Percentiles rank a stretch among this genome's conserved stretches.
phyloP scores from a whole-genome alignment of 2,113 vertebrate genomes.

The Seriola dumerili region DNA sequence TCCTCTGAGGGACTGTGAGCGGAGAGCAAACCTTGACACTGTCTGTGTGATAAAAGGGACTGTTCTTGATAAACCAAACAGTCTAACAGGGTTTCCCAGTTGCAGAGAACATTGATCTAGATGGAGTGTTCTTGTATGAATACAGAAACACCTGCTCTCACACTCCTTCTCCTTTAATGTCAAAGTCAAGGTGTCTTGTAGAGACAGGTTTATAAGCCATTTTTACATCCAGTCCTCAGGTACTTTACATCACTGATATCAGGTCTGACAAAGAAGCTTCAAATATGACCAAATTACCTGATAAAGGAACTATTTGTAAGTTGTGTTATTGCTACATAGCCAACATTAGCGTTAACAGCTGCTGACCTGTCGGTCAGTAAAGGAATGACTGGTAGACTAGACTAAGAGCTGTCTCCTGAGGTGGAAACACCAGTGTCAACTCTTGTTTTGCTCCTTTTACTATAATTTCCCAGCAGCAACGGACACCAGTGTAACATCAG shows the following conservation, averaged over 20 bases:
- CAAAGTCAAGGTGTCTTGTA: not conserved
- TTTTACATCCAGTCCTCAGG: not conserved
- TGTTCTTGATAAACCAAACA: conserved; percentile 30
- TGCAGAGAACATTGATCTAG: conserved; percentile 16
- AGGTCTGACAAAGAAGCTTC: not conserved
- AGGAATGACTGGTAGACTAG: no score
- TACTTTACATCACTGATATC: conserved; percentile 2
- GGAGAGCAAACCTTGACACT: not conserved
- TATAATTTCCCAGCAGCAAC: no score
- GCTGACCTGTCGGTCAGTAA: no score
- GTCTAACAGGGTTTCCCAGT: conserved; percentile 4
- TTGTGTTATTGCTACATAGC: no score
- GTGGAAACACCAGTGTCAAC: no score
- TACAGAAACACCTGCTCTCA: not conserved
- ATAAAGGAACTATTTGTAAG: no score
- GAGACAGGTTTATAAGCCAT: not conserved
- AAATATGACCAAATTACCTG: no score
- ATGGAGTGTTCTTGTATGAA: conserved; percentile 31
- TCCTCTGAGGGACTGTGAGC: conserved; percentile 11
- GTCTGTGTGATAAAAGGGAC: conserved; percentile 18
- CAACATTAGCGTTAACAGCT: no score
- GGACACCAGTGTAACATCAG: no score
- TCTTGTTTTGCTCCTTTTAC: no score
- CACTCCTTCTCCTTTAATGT: not conserved
- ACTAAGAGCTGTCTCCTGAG: no score